These are phyloP conservation scores for Caerostris extrusa DNA, from an alignment of 1,140 invertebrate genomes.

Conservation along the genomic window DNA sequence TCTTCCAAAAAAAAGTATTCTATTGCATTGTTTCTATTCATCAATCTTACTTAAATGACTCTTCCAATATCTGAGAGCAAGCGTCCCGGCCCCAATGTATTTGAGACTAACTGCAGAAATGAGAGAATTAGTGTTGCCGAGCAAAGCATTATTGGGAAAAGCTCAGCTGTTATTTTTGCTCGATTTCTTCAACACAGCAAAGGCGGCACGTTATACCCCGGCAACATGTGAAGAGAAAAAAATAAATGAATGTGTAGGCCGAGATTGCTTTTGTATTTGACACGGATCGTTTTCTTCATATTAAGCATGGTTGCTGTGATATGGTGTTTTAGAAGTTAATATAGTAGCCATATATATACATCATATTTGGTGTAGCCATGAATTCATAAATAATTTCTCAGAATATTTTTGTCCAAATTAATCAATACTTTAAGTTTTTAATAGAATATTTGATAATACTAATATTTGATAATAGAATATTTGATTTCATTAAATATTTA, in stretches of 20 bases:
- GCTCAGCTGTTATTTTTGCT: conserved; percentile 48
- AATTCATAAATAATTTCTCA: too few relatives aligned
- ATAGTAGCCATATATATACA: not conserved
- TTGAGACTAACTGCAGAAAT: conserved; percentile 47
- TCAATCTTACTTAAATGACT: conserved; percentile 57
- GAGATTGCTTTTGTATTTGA: conserved; percentile 25
- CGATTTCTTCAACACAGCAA: not conserved
- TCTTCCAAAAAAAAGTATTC: conserved; percentile 20
- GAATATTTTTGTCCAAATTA: too few relatives aligned
- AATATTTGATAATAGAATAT: too few relatives aligned
- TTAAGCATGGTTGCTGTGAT: not conserved
- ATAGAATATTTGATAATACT: too few relatives aligned
- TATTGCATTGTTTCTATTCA: conserved; percentile 48
- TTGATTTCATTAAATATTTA: too few relatives aligned
- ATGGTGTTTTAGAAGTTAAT: not conserved
- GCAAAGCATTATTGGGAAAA: conserved; percentile 61
- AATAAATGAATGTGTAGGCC: not conserved
- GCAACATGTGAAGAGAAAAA: not conserved
- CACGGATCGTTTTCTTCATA: not conserved
- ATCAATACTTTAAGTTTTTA: too few relatives aligned
- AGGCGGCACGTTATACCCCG: not conserved
- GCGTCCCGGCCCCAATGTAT: conserved; percentile 31
- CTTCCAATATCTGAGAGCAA: conserved; percentile 53
- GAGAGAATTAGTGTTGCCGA: conserved; percentile 58
- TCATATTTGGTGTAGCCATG: too few relatives aligned